Evolutionary conservation across 2,797 vertebrate species (phyloP), one percentile per base, ranked within the genome.

Genomic region (Diplodus puntazzo): DNA sequence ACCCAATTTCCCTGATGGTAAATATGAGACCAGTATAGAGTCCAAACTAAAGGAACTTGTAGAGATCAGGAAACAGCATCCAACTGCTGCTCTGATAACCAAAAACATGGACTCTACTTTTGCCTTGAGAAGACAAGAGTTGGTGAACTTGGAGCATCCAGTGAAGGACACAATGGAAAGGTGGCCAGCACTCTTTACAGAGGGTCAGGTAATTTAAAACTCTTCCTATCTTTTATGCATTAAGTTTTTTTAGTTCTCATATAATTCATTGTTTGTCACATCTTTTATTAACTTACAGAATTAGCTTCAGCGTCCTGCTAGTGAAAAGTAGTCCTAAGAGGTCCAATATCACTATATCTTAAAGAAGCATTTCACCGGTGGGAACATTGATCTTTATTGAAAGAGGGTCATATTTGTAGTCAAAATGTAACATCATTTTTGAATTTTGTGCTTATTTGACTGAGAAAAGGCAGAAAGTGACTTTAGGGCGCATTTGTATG

Each of bases 161-260:
- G 63, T 79, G 16, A 67, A 60, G 10, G 57, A 79, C 18, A 68
- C 6, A 30, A 27, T 79, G 48, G 68, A 57, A 66, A 67, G 65
- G 65, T 67, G 77, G 69, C 77, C 77, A 55, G 62, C 77, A 60
- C 77, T 79, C 8, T 80, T 75, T 21, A 75, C 64, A 74, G 71
- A 58, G 42, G 55, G 13, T 53, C 60, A 70, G 60, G 79, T 65
- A 72, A 76, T 70, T 69, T 59, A 70, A 70, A 70, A 70, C 25
- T 70, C 68, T 70, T 17, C 68, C 25, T 21, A 7, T 11, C 55
- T 70, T 34, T 34, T 70, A 59, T 58, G 1, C 43, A 69, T 58
- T 67, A 42, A 9, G 9, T 55, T 55, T 57, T 57, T 63, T 48
- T 63, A 48, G 43, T 27, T 63, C 21, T 48, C 61, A 6, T 63